A percentile compares a stretch with the other conserved stretches of the same genome.
phyloP scores from a whole-genome alignment of 2,797 vertebrate genomes.

The Anabas testudineus region DNA sequence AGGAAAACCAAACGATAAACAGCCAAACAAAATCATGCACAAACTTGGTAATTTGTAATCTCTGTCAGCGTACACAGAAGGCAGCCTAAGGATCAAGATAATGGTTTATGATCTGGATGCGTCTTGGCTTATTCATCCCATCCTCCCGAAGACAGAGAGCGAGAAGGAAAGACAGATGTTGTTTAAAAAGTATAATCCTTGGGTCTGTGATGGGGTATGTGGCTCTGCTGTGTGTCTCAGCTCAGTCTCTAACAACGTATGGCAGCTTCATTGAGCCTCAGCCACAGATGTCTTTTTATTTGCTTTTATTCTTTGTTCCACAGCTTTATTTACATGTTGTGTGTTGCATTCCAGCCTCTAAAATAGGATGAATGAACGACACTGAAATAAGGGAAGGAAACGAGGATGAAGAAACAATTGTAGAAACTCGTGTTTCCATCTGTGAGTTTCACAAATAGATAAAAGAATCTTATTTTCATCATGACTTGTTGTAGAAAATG shows the following conservation, averaged over 20 bases:
- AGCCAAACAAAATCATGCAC: conserved; percentile 61
- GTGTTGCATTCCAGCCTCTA: conserved; percentile 8
- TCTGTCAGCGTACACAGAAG: conserved; percentile 46
- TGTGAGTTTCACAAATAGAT: not conserved
- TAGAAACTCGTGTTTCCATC: too few relatives aligned
- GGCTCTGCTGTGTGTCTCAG: conserved; percentile 63
- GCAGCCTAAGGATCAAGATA: conserved; percentile 53
- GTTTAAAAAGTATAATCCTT: conserved; percentile 66
- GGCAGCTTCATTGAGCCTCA: conserved; percentile 56
- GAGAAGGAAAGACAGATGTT: conserved; percentile 59
- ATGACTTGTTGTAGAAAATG: not conserved
- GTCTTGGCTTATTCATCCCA: conserved; percentile 51
- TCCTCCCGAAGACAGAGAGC: conserved; percentile 18
- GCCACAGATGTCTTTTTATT: conserved; percentile 42
- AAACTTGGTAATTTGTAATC: conserved; percentile 58
- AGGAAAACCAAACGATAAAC: conserved; percentile 48
- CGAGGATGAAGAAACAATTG: not conserved
- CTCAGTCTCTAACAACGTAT: conserved; percentile 45
- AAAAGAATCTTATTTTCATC: not conserved
- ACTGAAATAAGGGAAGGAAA: conserved; percentile 15
- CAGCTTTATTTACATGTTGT: conserved; percentile 40
- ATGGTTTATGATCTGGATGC: conserved; percentile 56
- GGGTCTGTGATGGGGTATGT: conserved; percentile 57
- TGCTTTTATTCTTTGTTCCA: conserved; percentile 45
- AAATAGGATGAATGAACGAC: conserved; percentile 4